A percentile compares a stretch with the other conserved stretches of the same genome.
Evolutionary conservation across 2,113 vertebrate genomes (phyloP).

Genomic region (Forbesichthys agassizii): DNA sequence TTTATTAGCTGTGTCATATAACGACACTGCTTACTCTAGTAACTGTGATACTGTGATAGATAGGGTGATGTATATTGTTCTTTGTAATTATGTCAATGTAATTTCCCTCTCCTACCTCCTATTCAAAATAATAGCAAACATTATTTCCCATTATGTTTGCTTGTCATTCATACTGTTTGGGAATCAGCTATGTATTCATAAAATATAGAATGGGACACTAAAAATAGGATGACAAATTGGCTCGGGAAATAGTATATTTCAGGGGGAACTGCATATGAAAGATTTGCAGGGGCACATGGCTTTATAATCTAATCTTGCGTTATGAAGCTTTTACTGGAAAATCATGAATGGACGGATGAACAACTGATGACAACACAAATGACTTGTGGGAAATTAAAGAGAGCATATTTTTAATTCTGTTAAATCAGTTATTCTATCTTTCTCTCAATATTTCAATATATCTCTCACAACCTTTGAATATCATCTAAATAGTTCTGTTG

Average conservation of each 20-base stretch:
- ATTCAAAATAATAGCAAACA: not conserved
- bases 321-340: not conserved
- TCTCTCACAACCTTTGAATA: not conserved
- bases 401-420: too few species aligned
- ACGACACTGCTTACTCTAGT: too few species aligned
- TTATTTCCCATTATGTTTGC: not conserved
- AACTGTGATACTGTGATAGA: too few species aligned
- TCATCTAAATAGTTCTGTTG: not conserved
- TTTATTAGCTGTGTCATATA: not conserved
- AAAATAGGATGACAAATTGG: not conserved
- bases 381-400: too few species aligned
- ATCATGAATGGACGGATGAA: not conserved
- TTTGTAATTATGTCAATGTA: not conserved
- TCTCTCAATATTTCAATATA: not conserved
- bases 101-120: not conserved
- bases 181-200: not conserved
- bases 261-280: not conserved
- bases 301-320: not conserved
- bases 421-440: not conserved
- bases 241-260: not conserved
- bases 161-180: not conserved
- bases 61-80: not conserved
- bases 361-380: not conserved
- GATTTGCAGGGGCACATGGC: too few species aligned
- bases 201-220: not conserved